Conservation (phyloP, 2,113 vertebrate species). For the Labeo catla region DNA sequence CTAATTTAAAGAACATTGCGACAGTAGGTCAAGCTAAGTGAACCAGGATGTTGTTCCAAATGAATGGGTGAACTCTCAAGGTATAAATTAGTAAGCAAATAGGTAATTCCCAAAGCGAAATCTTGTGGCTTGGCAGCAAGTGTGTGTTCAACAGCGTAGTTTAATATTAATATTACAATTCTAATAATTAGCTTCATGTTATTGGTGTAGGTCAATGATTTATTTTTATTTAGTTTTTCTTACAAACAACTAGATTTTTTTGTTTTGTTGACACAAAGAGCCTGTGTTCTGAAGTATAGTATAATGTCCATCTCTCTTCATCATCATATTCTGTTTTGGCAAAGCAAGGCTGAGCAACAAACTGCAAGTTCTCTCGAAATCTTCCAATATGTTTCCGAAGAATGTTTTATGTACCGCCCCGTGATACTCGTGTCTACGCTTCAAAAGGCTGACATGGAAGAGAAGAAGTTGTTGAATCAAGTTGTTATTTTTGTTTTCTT, state of each 20-base stretch:
- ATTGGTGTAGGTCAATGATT: background rate
- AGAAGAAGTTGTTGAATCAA: too few relatives aligned
- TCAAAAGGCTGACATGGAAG: too few relatives aligned
- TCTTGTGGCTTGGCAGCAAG: background rate
- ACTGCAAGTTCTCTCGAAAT: too few relatives aligned
- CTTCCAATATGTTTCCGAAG: too few relatives aligned
- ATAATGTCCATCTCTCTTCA: too few relatives aligned
- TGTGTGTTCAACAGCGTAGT: background rate
- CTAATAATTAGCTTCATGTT: background rate
- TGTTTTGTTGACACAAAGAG: too few relatives aligned
- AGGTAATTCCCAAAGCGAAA: background rate
- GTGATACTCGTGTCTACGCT: too few relatives aligned
- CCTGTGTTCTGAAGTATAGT: too few relatives aligned
- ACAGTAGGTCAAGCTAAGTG: background rate
- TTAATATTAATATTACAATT: background rate
- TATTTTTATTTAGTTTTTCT: background rate
- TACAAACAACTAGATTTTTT: background rate
- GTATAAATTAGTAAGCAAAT: slow-evolving; percentile 1
- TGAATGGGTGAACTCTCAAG: background rate
- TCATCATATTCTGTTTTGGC: too few relatives aligned
- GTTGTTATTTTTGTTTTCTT: too few relatives aligned
- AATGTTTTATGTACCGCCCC: too few relatives aligned
- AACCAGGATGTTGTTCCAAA: slow-evolving; percentile 9
- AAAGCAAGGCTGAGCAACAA: too few relatives aligned
- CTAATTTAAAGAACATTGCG: slow-evolving; percentile 1